Conservation (phyloP, 2,113 vertebrate genomes). For the Meriones unguiculatus region DNA sequence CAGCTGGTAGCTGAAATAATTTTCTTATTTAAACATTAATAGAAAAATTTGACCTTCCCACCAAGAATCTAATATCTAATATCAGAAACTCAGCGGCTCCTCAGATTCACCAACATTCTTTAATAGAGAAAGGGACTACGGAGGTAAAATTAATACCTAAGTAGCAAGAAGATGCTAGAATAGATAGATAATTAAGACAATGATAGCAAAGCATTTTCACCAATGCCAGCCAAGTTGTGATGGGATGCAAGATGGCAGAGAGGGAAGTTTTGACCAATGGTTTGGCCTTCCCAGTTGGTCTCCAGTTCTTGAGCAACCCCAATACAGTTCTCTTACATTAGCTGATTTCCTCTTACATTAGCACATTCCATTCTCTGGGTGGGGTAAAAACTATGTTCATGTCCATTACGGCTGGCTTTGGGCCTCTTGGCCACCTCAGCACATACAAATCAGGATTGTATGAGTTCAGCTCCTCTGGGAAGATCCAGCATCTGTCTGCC, state of each 20-base stretch:
- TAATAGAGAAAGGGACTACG: constrained; percentile 16
- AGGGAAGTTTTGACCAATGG: constrained; percentile 6
- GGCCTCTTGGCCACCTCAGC: background rate
- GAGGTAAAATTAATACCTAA: constrained; percentile 30
- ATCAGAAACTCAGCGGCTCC: constrained; percentile 33
- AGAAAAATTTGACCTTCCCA: background rate
- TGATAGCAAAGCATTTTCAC: constrained; percentile 19
- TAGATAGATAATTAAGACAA: background rate
- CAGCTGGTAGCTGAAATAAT: background rate
- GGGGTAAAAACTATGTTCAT: background rate
- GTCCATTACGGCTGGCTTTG: background rate
- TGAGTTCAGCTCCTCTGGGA: background rate
- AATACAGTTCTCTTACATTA: constrained; percentile 2
- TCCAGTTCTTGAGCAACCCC: background rate
- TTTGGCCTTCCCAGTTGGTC: background rate
- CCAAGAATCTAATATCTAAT: background rate
- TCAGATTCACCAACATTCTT: constrained; percentile 7
- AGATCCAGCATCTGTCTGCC: constrained; percentile 30
- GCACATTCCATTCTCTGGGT: background rate
- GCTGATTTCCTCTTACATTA: constrained; percentile 23
- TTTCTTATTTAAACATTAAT: constrained; percentile 28
- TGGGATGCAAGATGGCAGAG: constrained; percentile 50
- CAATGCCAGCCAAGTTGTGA: constrained; percentile 43
- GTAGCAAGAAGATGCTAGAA: constrained; percentile 45
- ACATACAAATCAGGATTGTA: background rate